Conservation (phyloP, 2,113 vertebrate genomes). For the Sphyrna mokarran region DNA sequence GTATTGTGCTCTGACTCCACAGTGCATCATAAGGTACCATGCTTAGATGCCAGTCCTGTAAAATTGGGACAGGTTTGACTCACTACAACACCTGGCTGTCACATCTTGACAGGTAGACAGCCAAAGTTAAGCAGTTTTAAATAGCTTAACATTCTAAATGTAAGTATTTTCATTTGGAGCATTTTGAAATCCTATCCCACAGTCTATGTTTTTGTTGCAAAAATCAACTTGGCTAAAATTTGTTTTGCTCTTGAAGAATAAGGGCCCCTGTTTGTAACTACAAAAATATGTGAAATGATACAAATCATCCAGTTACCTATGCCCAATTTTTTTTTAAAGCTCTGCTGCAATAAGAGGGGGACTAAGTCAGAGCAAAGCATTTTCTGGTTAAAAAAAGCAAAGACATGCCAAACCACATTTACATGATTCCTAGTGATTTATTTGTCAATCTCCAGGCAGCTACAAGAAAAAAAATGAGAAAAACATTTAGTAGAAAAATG, state of each 20-base stretch:
- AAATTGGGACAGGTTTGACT: background rate
- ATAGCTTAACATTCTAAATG: too few species aligned
- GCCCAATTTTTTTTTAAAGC: too few species aligned
- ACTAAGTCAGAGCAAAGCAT: background rate
- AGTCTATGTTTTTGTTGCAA: background rate
- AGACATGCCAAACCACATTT: background rate
- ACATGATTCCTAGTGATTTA: background rate
- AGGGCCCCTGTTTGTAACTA: too few species aligned
- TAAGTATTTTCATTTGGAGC: background rate
- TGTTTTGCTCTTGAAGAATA: background rate
- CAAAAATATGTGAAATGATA: too few species aligned
- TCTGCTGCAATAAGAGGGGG: too few species aligned
- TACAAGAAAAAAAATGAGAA: background rate
- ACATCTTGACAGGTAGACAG: background rate
- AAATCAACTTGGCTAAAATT: background rate
- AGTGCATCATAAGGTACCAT: background rate
- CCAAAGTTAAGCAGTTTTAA: too few species aligned
- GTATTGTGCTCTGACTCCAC: background rate
- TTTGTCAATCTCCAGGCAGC: too few species aligned
- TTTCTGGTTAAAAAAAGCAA: background rate
- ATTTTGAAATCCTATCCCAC: background rate
- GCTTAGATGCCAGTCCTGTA: too few species aligned
- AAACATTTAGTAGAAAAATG: background rate
- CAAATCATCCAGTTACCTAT: too few species aligned
- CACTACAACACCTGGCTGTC: background rate